Evolutionary conservation across 2,797 vertebrate genomes (phyloP).

Genomic region (Periophthalmus magnuspinnatus): DNA sequence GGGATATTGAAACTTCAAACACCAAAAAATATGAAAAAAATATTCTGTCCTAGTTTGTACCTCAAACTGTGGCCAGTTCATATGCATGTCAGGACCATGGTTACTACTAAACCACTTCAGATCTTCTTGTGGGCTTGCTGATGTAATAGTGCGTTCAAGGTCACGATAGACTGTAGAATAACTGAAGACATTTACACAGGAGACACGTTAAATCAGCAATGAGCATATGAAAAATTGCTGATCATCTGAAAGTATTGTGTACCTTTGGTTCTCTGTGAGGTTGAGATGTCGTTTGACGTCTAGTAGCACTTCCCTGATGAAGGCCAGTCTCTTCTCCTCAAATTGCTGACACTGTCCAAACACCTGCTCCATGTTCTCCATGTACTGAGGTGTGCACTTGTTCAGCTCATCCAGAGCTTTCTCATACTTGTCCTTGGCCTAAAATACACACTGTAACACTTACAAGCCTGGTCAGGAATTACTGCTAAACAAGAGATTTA

Average conservation of each 20-base stretch:
- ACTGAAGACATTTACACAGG: conserved; percentile 64
- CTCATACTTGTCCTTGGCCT: conserved; percentile 96
- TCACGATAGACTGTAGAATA: conserved; percentile 88
- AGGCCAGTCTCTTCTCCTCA: conserved; percentile 92
- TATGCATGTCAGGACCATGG: conserved; percentile 91
- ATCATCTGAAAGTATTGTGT: neutral
- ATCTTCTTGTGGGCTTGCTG: conserved; percentile 89
- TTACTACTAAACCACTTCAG: conserved; percentile 90
- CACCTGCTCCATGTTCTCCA: conserved; percentile 94
- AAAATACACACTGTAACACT: neutral
- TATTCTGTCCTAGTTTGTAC: conserved; percentile 59
- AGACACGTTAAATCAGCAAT: neutral
- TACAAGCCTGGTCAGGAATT: neutral
- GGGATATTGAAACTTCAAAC: neutral
- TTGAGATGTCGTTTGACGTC: conserved; percentile 95
- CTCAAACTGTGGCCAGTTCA: conserved; percentile 99
- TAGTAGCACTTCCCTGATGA: conserved; percentile 90
- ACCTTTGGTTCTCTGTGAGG: conserved; percentile 93
- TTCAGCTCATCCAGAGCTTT: conserved; percentile 91
- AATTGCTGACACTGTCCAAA: conserved; percentile 96
- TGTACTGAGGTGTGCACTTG: conserved; percentile 90
- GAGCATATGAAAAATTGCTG: neutral
- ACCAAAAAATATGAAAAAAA: neutral
- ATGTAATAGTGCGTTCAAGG: conserved; percentile 86
- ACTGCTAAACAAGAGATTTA: neutral